phyloP scores from a whole-genome alignment of 2,888 invertebrate genomes.

The Pasiphila rectangulata region DNA sequence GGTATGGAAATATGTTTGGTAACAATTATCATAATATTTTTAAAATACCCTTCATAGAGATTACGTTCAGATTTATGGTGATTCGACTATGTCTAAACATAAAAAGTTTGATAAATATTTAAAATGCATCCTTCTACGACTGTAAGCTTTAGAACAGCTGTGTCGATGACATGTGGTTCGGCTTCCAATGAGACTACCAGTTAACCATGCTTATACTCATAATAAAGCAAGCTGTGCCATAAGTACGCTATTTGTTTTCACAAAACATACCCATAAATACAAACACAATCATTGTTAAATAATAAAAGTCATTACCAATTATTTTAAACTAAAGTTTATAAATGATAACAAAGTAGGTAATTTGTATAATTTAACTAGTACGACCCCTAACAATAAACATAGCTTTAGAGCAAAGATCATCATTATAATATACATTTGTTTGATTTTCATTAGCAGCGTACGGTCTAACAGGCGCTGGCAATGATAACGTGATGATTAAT shows the following conservation, averaged over 20 bases:
- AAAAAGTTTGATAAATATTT: too few species aligned
- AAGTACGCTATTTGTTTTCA: neutral
- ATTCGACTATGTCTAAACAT: too few species aligned
- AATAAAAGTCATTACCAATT: too few species aligned
- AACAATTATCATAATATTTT: too few species aligned
- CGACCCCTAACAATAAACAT: conserved; percentile 9
- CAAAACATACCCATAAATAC: too few species aligned
- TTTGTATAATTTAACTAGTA: conserved; percentile 4
- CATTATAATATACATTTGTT: conserved; percentile 37
- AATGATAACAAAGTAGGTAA: neutral
- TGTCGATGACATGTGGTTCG: neutral
- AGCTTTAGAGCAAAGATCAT: conserved; percentile 40
- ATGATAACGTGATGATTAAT: conserved; percentile 26
- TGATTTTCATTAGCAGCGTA: conserved; percentile 42
- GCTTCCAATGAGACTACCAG: neutral
- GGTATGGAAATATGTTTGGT: too few species aligned
- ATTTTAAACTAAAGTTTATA: neutral
- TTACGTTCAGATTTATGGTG: too few species aligned
- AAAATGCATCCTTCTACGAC: too few species aligned
- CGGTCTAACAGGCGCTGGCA: conserved; percentile 23
- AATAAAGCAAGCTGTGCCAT: neutral
- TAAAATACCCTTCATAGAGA: too few species aligned
- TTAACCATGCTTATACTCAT: neutral
- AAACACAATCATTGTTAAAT: too few species aligned
- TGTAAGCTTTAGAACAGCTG: neutral